phyloP scores from a whole-genome alignment of 2,113 vertebrate species.

The Perca schrenkii region DNA sequence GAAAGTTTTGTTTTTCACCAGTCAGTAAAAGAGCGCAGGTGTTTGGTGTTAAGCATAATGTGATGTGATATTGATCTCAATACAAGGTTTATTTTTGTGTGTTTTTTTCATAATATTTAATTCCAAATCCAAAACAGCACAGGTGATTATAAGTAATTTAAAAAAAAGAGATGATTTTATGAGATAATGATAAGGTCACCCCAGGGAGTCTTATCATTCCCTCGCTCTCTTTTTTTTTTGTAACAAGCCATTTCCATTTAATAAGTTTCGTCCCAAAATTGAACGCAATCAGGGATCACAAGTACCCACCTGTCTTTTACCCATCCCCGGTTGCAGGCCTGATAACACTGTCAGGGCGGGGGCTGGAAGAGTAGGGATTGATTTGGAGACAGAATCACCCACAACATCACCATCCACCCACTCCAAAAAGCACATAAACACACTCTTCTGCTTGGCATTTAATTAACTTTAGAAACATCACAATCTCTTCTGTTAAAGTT shows the following conservation, averaged over 20 bases:
- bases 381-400: constrained; percentile 20
- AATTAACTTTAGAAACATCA: constrained; percentile 26
- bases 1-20: constrained; percentile 62
- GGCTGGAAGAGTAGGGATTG: constrained; percentile 7
- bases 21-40: constrained; percentile 57
- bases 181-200: constrained; percentile 67
- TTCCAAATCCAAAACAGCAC: constrained; percentile 29
- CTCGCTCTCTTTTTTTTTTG: constrained; percentile 29
- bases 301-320: not conserved
- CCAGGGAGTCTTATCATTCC: constrained; percentile 41
- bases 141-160: constrained; percentile 33
- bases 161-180: constrained; percentile 34
- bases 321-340: not conserved
- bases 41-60: constrained; percentile 55
- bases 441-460: constrained; percentile 25
- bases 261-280: constrained; percentile 51
- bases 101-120: constrained; percentile 1
- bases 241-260: constrained; percentile 40
- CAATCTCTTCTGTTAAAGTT: not conserved
- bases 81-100: constrained; percentile 8
- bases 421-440: constrained; percentile 2
- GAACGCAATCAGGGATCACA: constrained; percentile 49
- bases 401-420: constrained; percentile 1
- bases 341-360: constrained; percentile 25
- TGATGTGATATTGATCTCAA: constrained; percentile 51